These are phyloP conservation scores for Panulirus ornatus DNA, from an alignment of 1,140 invertebrate genomes.

Conservation along the genomic window DNA sequence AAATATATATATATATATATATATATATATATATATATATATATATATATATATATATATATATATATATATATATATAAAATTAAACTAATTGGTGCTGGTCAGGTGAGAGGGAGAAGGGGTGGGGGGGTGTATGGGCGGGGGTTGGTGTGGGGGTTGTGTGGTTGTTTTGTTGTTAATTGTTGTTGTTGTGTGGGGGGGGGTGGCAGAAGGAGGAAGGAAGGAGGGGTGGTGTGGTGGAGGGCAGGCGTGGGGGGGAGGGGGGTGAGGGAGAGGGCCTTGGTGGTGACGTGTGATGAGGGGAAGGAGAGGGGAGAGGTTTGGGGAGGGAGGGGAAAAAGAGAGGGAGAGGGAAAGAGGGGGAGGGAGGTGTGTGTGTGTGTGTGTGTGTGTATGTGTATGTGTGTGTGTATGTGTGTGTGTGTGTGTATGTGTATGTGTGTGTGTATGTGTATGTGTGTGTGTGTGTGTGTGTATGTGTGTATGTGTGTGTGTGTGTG, in stretches of 20 bases:
- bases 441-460: no score
- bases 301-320: background rate
- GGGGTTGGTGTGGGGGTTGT: background rate
- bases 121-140: background rate
- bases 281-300: background rate
- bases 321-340: no score
- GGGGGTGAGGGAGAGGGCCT: background rate
- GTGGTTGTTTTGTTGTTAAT: background rate
- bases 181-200: background rate
- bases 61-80: no score
- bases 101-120: background rate
- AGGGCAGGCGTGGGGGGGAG: background rate
- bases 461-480: no score
- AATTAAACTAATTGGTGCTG: no score
- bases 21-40: background rate
- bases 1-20: background rate
- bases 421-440: no score
- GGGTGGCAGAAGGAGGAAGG: background rate
- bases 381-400: slow-evolving; percentile 2
- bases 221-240: background rate
- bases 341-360: background rate
- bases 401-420: no score
- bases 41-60: no score
- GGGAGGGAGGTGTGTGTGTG: background rate
- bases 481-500: no score